phyloP scores from a whole-genome alignment of 2,797 vertebrate genomes.

The Acanthopagrus latus region DNA sequence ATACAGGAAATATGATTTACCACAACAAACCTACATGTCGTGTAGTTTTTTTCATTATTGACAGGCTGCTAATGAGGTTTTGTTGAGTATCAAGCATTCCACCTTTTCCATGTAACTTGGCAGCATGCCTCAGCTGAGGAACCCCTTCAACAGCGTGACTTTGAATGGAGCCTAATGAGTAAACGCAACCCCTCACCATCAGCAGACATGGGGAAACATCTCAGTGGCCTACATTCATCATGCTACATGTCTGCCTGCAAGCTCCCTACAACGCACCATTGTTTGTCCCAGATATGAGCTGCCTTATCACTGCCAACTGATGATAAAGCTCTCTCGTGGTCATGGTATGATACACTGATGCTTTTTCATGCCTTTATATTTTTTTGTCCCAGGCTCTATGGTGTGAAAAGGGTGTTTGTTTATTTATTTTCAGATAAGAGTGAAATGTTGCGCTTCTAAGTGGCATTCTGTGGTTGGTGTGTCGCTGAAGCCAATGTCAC shows the following conservation, averaged over 20 bases:
- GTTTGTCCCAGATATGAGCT: conserved; percentile 44
- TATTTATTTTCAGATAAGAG: conserved; percentile 45
- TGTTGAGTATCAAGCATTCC: not conserved
- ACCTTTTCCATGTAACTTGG: not conserved
- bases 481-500: conserved; percentile 27
- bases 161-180: conserved; percentile 29
- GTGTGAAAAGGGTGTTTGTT: conserved; percentile 32
- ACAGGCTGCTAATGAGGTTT: not conserved
- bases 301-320: conserved; percentile 34
- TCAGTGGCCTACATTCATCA: conserved; percentile 61
- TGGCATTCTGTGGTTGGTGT: not conserved
- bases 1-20: too few relatives aligned
- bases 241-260: conserved; percentile 32
- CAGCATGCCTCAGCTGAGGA: conserved; percentile 19
- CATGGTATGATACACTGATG: conserved; percentile 34
- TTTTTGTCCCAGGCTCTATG: not conserved
- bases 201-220: conserved; percentile 43
- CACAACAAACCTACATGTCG: too few relatives aligned
- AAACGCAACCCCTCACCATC: conserved; percentile 36
- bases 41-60: not conserved
- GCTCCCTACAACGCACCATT: conserved; percentile 47
- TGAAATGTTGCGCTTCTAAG: conserved; percentile 10
- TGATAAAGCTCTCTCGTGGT: conserved; percentile 48
- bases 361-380: conserved; percentile 31
- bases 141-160: conserved; percentile 21